Evolutionary conservation across 2,888 invertebrate species (phyloP), one percentile per base, ranked within the genome.

Genomic region (Thymelicus sylvestris): DNA sequence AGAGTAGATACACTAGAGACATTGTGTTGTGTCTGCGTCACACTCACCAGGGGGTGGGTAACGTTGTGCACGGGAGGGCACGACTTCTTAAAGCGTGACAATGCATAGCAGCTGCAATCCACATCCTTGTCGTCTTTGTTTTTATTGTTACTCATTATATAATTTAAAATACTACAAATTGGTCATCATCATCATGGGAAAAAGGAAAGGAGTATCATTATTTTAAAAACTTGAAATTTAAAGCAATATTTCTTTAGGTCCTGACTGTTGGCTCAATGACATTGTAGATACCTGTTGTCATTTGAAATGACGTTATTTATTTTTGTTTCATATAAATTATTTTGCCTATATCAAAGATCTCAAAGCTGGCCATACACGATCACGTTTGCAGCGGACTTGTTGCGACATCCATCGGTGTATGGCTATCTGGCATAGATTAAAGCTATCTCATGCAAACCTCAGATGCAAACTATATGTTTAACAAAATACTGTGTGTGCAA

Each of bases 1-100:
- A 19, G 19, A 19, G 19, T 19, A 19, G 19, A 19, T 0, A 19
- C 19, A 19, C 19, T 19, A 19, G 19, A 19, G 19, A 19, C 19
- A 19, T 19, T 19, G 19, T 19, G 19, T 19, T 19, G 19, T 19
- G 19, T 19, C 19, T 2, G 19, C 19, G 19, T 19, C 19, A 2
- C 6, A 64, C 79, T 77, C 75, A 92, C 93, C 88, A 93, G 80
- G 0, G 93, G 93, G 72, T 93, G 93, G 8, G 93, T 90, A 47
- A 91, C 84, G 72, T 90, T 90, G 1, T 77, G 81, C 2, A 83
- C 64, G 0, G 84, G 83, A 15, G 88, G 88, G 66, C 90, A 90
- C 0, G 75, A 7, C 64, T 81, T 80, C 69, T 73, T 76, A 10
- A 73, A 74, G 70, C 78, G 81, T 6, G 83, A 72, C 67, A 82